phyloP scores from a whole-genome alignment of 2,888 invertebrate genomes.

The Neoscelio sp. region DNA sequence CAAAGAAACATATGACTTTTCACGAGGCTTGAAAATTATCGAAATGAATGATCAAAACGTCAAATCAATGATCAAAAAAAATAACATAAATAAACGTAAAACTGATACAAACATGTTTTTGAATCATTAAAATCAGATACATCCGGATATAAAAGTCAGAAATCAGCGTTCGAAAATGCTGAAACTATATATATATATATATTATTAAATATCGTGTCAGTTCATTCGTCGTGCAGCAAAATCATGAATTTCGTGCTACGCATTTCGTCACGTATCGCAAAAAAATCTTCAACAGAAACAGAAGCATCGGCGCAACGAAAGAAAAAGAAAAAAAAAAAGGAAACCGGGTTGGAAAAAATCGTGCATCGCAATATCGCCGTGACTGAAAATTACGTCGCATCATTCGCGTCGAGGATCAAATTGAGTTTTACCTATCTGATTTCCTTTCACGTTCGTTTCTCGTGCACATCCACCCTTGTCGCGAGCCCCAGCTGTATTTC shows the following conservation, averaged over 20 bases:
- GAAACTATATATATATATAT: background rate
- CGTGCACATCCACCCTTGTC: slow-evolving; percentile 44
- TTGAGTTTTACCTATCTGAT: slow-evolving; percentile 67
- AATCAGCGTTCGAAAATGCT: background rate
- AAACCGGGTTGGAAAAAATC: slow-evolving; percentile 31
- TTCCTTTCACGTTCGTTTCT: slow-evolving; percentile 65
- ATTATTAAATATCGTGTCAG: slow-evolving; percentile 5
- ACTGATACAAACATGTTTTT: too few relatives aligned
- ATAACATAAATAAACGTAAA: too few relatives aligned
- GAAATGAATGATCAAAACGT: too few relatives aligned
- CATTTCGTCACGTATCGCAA: slow-evolving; percentile 28
- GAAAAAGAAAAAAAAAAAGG: slow-evolving; percentile 9
- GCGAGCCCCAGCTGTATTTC: slow-evolving; percentile 24
- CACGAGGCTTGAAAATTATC: too few relatives aligned
- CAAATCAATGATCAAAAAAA: too few relatives aligned
- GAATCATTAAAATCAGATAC: background rate
- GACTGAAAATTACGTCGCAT: slow-evolving; percentile 61
- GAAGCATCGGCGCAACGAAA: slow-evolving; percentile 27
- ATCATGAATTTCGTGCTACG: slow-evolving; percentile 33
- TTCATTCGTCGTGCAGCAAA: slow-evolving; percentile 7
- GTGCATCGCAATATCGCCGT: slow-evolving; percentile 53
- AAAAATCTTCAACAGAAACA: slow-evolving; percentile 33
- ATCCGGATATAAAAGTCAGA: background rate
- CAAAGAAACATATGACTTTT: too few relatives aligned
- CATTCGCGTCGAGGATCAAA: slow-evolving; percentile 62